Conservation (phyloP, 2,888 invertebrate species). For the Cistogaster globosa region DNA sequence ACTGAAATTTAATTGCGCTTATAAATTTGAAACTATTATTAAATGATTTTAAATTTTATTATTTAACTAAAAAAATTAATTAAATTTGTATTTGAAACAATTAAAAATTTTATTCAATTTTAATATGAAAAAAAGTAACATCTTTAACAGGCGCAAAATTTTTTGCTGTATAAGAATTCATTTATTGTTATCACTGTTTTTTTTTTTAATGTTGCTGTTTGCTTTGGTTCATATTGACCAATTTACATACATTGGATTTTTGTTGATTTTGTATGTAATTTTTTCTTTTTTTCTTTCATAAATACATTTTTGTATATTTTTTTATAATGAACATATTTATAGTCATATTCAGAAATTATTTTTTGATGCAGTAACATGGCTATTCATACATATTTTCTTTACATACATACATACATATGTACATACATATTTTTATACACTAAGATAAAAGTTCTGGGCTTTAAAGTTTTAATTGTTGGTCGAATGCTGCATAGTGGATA, state of each 20-base stretch:
- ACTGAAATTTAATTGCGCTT: too few species aligned
- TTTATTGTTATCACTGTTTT: conserved; percentile 26
- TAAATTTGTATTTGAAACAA: too few species aligned
- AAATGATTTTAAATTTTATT: too few species aligned
- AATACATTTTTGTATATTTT: conserved; percentile 41
- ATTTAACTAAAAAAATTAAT: too few species aligned
- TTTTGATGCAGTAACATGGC: conserved; percentile 67
- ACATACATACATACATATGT: neutral
- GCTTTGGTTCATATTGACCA: conserved; percentile 60
- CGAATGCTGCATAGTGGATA: too few species aligned
- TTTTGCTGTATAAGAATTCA: conserved; percentile 10
- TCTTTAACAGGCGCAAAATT: too few species aligned
- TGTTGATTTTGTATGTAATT: conserved; percentile 37
- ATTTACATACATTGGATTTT: conserved; percentile 58
- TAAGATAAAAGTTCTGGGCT: too few species aligned
- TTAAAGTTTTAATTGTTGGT: too few species aligned
- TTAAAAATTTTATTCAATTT: too few species aligned
- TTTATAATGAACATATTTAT: neutral
- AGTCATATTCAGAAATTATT: conserved; percentile 58
- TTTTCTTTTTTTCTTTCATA: conserved; percentile 1
- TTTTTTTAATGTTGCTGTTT: conserved; percentile 43
- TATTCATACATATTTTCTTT: conserved; percentile 36
- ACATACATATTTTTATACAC: neutral
- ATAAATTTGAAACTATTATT: too few species aligned
- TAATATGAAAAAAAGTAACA: too few species aligned